A percentile compares a stretch with the other conserved stretches of the same genome.
Evolutionary conservation across 2,113 vertebrate genomes (phyloP).

Genomic region (Natator depressus): DNA sequence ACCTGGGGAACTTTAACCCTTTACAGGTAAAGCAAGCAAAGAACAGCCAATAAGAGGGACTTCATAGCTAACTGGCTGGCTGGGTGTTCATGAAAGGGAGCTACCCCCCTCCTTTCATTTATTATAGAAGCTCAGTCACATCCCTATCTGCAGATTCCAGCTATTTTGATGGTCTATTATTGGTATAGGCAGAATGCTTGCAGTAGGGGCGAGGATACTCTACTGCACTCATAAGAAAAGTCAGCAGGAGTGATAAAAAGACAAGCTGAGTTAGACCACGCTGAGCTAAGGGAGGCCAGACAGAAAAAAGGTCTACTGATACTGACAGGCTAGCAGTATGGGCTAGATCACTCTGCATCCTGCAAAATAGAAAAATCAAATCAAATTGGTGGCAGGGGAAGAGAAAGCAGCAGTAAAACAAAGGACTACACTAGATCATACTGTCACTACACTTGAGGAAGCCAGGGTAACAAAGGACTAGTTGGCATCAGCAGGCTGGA

Average conservation of each 20-base stretch:
- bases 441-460: background rate
- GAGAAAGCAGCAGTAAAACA: background rate
- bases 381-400: too few relatives aligned
- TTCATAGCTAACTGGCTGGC: too few relatives aligned
- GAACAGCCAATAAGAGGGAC: too few relatives aligned
- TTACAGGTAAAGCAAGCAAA: too few relatives aligned
- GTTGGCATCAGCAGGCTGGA: background rate
- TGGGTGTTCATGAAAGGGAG: too few relatives aligned
- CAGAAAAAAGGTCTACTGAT: background rate
- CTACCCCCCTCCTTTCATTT: too few relatives aligned
- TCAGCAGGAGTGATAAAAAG: background rate
- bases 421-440: background rate
- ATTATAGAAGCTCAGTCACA: background rate
- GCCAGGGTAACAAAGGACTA: background rate
- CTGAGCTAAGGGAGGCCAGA: background rate
- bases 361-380: background rate
- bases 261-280: background rate
- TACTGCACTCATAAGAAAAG: background rate
- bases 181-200: fast-evolving
- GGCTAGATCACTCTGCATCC: background rate
- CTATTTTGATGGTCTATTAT: background rate
- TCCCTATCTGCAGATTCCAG: background rate
- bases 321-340: background rate
- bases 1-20: too few relatives aligned
- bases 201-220: background rate